Evolutionary conservation across 2,797 vertebrate species (phyloP).

Genomic region (Gouania willdenowi): DNA sequence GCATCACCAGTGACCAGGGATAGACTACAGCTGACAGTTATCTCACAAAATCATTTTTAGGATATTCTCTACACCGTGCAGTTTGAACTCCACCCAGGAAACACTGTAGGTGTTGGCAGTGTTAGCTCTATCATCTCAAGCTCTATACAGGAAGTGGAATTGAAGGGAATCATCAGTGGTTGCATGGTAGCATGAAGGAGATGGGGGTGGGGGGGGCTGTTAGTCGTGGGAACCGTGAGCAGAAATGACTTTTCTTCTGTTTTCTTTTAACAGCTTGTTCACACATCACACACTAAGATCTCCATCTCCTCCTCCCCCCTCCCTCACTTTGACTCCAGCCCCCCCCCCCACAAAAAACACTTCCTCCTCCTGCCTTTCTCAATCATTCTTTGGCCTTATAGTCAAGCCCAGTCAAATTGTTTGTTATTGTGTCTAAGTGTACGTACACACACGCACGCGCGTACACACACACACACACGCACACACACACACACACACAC

Average conservation of each 20-base stretch:
- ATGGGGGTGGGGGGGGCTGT: constrained; percentile 11
- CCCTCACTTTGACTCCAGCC: constrained; percentile 45
- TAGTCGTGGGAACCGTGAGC: constrained; percentile 70
- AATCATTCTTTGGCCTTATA: constrained; percentile 79
- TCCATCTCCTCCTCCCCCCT: constrained; percentile 48
- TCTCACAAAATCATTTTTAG: no score
- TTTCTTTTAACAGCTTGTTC: constrained; percentile 75
- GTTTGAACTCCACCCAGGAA: constrained; percentile 58
- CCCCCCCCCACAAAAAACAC: constrained; percentile 48
- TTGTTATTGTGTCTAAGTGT: constrained; percentile 62
- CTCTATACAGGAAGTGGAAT: constrained; percentile 52
- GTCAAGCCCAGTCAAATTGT: constrained; percentile 72
- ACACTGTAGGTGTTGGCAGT: constrained; percentile 66
- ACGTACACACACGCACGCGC: no score
- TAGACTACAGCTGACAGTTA: no score
- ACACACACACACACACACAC: constrained; percentile 13
- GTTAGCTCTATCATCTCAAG: no score
- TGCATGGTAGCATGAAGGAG: constrained; percentile 32
- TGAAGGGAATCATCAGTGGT: constrained; percentile 49
- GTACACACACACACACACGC: constrained; percentile 1
- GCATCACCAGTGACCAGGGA: no score
- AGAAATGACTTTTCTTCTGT: constrained; percentile 67
- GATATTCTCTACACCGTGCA: no score
- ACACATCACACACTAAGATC: constrained; percentile 73
- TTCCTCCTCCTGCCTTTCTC: constrained; percentile 52